Base-by-base conservation (phyloP, 2,797 vertebrate genomes). In the Muscicapa striata region DNA sequence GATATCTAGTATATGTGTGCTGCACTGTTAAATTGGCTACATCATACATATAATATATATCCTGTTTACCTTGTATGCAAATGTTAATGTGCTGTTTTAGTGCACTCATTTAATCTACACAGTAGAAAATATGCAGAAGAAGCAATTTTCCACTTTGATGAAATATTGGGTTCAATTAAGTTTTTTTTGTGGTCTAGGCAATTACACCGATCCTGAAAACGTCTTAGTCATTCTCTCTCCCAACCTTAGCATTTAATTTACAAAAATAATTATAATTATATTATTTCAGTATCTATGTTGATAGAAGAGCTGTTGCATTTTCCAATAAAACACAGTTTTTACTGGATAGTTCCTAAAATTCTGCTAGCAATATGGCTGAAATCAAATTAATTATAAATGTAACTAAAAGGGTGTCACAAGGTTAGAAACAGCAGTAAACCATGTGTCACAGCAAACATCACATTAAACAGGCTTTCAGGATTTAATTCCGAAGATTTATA, bases 401-500 rank as follows among this genome's bases (percentile, higher is more conserved):
- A 87, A 61, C 92, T 67, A 87, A 91, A 69, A 91, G 67, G 45
- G 36, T 89, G 64, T 46, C 74, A 69, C 29, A 63, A 63, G 43
- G 74, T 94, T 87, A 94, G 45, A 78, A 95, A 91, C 40, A 88
- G 17, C 90, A 92, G 89, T 91, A 87, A 95, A 87, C 74, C 69
- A 29, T 34, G 59, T 91, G 70, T 91, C 92, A 97, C 51, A 92
- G 84, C 63, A 90, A 97, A 63, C 51, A 84, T 91, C 81, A 66
- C n/a, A 67, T 30, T 91, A 69, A 94, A 93, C 32, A 84, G 76
- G 52, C 20, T 96, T 64, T 51, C 41, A 92, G 64, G 43, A 68
- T 96, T 97, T 96, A 93, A 94, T 97, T 92, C 75, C 58, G 48
- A 96, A 95, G 86, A 96, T 95, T 96, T 90, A 93, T 94, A 34